Percentiles rank a stretch among this genome's conserved stretches.
These are phyloP conservation scores for Fulica atra DNA, from an alignment of 2,113 vertebrate species.

Conservation along the genomic window DNA sequence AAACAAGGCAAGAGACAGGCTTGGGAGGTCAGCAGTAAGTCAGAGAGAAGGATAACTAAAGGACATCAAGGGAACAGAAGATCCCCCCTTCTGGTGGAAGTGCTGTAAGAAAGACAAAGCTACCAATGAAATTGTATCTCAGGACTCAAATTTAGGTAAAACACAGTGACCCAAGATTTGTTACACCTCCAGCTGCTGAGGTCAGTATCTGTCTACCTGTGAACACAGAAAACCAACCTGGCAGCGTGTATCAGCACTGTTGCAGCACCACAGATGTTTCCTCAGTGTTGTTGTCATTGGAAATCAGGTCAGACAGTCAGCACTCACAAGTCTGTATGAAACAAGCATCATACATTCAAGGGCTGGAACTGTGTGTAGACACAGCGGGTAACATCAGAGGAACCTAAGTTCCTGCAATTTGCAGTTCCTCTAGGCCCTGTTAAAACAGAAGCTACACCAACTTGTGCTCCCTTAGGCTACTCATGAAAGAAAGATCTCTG, in stretches of 20 bases:
- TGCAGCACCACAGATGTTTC: not conserved
- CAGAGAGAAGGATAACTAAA: not conserved
- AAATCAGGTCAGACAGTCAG: not conserved
- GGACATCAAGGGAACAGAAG: not conserved
- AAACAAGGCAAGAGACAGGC: not conserved
- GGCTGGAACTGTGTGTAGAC: not conserved
- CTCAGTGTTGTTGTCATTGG: not conserved
- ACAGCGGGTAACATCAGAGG: not conserved
- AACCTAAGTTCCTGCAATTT: not conserved
- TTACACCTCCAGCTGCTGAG: not conserved
- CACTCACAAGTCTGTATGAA: not conserved
- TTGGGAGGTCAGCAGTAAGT: not conserved
- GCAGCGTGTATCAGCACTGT: not conserved
- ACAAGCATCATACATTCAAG: not conserved
- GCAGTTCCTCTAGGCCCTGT: not conserved
- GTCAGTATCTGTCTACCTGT: not conserved
- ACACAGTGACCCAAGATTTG: not conserved
- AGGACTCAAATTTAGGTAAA: not conserved
- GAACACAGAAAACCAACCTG: not conserved
- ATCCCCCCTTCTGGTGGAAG: not conserved
- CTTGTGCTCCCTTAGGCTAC: conserved; percentile 18
- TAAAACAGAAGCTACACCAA: not conserved
- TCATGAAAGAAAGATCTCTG: conserved; percentile 12
- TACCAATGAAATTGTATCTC: not conserved
- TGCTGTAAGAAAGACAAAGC: not conserved